A percentile compares a stretch with the other conserved stretches of the same genome.
Evolutionary conservation across 1,140 invertebrate genomes (phyloP).

Genomic region (Micrasema minimum): DNA sequence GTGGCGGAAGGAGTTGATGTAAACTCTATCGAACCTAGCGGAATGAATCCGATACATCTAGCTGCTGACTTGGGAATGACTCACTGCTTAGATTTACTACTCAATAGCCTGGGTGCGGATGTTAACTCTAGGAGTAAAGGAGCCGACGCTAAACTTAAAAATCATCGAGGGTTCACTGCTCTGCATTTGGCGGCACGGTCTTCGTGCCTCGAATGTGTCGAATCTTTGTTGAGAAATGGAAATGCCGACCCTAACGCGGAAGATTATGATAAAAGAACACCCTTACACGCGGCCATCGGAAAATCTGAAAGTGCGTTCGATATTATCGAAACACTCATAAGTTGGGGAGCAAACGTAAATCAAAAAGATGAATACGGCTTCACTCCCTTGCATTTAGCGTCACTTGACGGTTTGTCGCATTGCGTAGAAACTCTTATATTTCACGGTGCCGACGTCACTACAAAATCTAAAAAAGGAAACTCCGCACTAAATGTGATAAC

Average conservation of each 20-base stretch:
- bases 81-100: conserved; percentile 74
- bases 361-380: conserved; percentile 89
- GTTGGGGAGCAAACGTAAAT: conserved; percentile 85
- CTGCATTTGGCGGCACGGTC: conserved; percentile 81
- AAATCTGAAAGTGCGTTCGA: conserved; percentile 80
- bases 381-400: conserved; percentile 88
- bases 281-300: conserved; percentile 81
- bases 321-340: conserved; percentile 78
- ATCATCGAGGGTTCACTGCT: conserved; percentile 80
- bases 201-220: conserved; percentile 81
- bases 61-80: conserved; percentile 79
- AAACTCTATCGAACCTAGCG: conserved; percentile 75
- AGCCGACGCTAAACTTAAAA: conserved; percentile 76
- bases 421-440: conserved; percentile 85
- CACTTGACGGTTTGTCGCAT: conserved; percentile 83
- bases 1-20: conserved; percentile 76
- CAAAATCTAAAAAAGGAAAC: conserved; percentile 83
- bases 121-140: conserved; percentile 72
- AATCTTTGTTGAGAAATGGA: conserved; percentile 76
- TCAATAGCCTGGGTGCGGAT: conserved; percentile 74
- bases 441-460: conserved; percentile 85
- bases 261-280: conserved; percentile 81
- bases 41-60: conserved; percentile 80
- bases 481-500: conserved; percentile 84
- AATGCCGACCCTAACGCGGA: conserved; percentile 78